Base-by-base conservation (phyloP, 2,888 invertebrate genomes). In the Capitulum mitella region DNA sequence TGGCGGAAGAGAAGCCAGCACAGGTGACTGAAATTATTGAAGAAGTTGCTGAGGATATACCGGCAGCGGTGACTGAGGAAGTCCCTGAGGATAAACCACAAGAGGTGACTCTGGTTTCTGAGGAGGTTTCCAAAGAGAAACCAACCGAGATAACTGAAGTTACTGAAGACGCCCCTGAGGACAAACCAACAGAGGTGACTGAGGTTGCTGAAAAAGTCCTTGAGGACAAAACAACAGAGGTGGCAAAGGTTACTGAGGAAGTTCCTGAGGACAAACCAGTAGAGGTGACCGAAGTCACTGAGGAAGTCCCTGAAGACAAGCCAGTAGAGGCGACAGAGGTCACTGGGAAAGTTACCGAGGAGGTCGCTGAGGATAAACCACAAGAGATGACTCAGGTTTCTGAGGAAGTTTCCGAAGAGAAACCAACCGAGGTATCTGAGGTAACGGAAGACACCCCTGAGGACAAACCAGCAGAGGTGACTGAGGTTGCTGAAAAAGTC, bases 1-100 rank as follows among this genome's bases (percentile, higher is more conserved):
- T 48, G 14, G 5, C 75, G 77, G 43, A 43, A 54, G 80, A 78
- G 5, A 34, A 40, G 26, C 70, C 58, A 26, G n/a, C n/a, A n/a
- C n/a, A n/a, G n/a, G n/a, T n/a, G n/a, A 37, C 77, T 54, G n/a
- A 77, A 29, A 37, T 78, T 29, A 22, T n/a, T 43, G 43, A 43
- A 12, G 43, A 43, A 43, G 6, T 5, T 8, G 12, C 43, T 12
- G 43, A 43, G 5, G 43, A 8, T 43, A 43, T 43, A 43, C 43
- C 43, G 12, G 5, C 43, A 43, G 43, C 12, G 43, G 12, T 43
- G 43, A 43, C 58, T 3, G 58, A 58, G 26, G 29, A 58, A 12
- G n/a, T n/a, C n/a, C n/a, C n/a, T 16, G 61, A 16, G 12, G 34
- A 32, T 14, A n/a, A 32, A 14, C 61, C 61, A 32, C n/a, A 10